Conservation (phyloP, 2,797 vertebrate species). For the Pipistrellus nathusii region DNA sequence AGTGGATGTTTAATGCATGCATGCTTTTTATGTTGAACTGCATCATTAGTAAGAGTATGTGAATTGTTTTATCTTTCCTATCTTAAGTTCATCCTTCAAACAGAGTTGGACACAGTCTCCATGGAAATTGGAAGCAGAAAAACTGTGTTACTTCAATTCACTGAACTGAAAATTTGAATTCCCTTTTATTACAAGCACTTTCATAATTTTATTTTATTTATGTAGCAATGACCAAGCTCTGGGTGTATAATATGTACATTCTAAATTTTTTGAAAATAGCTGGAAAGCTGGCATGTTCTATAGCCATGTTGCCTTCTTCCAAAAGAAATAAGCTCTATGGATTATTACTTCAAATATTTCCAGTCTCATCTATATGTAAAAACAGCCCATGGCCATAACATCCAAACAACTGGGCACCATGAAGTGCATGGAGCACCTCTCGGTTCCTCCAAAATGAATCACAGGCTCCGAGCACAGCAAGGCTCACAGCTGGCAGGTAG, state of each 20-base stretch:
- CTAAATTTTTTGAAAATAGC: background rate
- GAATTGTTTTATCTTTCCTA: background rate
- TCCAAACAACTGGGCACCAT: too few species aligned
- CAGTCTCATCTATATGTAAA: background rate
- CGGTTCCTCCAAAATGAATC: too few species aligned
- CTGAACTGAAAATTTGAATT: background rate
- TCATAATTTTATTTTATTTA: slow-evolving; percentile 5
- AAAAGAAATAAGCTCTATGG: background rate
- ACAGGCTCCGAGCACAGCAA: too few species aligned
- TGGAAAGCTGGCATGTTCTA: background rate
- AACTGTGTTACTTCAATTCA: background rate
- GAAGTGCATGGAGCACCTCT: too few species aligned
- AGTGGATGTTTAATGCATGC: background rate
- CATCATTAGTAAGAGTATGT: background rate
- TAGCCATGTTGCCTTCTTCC: background rate
- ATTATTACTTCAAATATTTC: background rate
- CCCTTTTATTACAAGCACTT: background rate
- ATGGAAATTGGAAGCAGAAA: background rate
- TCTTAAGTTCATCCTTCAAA: background rate
- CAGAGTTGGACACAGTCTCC: background rate
- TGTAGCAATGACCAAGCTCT: background rate
- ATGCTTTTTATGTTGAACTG: background rate
- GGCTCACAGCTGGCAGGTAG: too few species aligned
- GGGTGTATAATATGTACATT: background rate
- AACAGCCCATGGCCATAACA: too few species aligned